Conservation (phyloP, 2,888 invertebrate species). For the Calameuta pallipes region DNA sequence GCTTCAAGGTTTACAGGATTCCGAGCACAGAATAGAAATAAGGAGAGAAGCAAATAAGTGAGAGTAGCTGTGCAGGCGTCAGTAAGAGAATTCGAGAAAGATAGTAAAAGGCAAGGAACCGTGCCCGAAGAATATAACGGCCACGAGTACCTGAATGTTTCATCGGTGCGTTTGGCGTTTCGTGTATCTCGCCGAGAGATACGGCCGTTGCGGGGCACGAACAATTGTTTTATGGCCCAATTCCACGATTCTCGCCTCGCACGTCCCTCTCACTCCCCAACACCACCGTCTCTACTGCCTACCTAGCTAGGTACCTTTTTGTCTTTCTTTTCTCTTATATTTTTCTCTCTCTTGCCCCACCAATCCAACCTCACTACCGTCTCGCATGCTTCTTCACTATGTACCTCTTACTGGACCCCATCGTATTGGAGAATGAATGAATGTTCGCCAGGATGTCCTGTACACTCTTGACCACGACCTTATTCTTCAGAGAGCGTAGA, state of each 20-base stretch:
- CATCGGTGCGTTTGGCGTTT: constrained; percentile 33
- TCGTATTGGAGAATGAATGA: background rate
- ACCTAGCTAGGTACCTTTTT: constrained; percentile 11
- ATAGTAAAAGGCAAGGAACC: constrained; percentile 13
- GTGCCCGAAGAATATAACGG: constrained; percentile 13
- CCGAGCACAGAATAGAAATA: background rate
- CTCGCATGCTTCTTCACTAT: background rate
- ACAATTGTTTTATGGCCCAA: constrained; percentile 44
- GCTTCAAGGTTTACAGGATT: background rate
- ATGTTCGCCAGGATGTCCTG: background rate
- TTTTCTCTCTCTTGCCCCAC: background rate
- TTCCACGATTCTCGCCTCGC: constrained; percentile 33
- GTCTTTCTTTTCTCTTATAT: constrained; percentile 3
- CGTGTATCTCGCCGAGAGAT: constrained; percentile 41
- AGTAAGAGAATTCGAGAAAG: constrained; percentile 1
- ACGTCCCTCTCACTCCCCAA: background rate
- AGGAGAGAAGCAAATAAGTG: constrained; percentile 4
- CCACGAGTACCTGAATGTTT: constrained; percentile 13
- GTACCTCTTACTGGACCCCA: background rate
- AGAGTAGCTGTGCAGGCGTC: constrained; percentile 8
- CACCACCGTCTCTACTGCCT: constrained; percentile 8
- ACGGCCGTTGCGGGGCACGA: constrained; percentile 34
- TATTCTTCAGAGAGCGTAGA: background rate
- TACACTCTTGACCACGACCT: background rate
- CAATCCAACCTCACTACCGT: background rate